These are phyloP conservation scores for Anhinga anhinga DNA, from an alignment of 2,113 vertebrate genomes.

Conservation along the genomic window DNA sequence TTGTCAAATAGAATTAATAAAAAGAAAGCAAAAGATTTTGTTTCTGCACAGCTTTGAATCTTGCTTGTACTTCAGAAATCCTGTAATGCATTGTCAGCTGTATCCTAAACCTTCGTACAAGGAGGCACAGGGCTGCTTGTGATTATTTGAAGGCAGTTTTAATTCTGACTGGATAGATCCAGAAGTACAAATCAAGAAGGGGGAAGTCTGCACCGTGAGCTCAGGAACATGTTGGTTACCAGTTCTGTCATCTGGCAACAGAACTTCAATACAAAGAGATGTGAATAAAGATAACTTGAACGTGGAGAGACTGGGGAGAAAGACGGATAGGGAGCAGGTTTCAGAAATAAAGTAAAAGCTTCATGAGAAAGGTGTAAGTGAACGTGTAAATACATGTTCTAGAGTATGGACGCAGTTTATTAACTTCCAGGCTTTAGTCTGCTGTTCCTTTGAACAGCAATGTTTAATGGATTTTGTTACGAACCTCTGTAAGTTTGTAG, in stretches of 20 bases:
- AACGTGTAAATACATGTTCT: not conserved
- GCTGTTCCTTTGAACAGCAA: not conserved
- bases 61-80: not conserved
- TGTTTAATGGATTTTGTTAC: not conserved
- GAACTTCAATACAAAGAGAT: not conserved
- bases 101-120: not conserved
- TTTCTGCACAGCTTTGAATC: not conserved
- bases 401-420: not conserved
- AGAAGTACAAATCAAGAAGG: not conserved
- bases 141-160: not conserved
- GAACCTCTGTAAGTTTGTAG: not conserved
- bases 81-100: fast-evolving
- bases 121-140: not conserved
- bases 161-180: not conserved
- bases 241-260: not conserved
- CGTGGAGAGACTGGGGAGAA: not conserved
- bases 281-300: not conserved
- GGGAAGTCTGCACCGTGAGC: not conserved
- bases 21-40: not conserved
- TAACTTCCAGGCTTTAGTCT: not conserved
- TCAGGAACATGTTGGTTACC: not conserved
- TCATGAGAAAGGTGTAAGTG: not conserved
- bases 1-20: not conserved
- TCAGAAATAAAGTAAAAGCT: not conserved
- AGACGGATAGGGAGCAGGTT: not conserved